Conservation (phyloP, 2,113 vertebrate species). For the Callithrix jacchus region DNA sequence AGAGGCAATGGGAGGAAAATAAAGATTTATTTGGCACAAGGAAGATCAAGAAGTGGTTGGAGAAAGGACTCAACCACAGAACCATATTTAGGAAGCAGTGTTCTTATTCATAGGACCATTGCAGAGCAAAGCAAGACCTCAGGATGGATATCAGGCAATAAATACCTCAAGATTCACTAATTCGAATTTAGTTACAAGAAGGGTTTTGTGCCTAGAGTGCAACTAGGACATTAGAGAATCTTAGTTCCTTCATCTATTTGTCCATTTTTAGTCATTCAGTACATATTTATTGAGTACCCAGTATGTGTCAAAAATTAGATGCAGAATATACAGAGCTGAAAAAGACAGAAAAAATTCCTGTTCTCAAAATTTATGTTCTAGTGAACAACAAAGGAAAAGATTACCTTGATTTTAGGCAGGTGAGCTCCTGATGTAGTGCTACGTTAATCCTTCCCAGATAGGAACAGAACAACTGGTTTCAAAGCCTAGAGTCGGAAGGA, state of each 20-base stretch:
- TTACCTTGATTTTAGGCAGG: neutral
- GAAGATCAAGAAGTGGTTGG: neutral
- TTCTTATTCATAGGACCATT: neutral
- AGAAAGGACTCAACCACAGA: neutral
- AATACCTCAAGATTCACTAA: neutral
- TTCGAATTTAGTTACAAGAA: constrained; percentile 3
- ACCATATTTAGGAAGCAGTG: neutral
- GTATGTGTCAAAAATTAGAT: neutral
- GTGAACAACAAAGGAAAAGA: neutral
- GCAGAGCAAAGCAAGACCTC: neutral
- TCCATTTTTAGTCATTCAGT: neutral
- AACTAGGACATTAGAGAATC: neutral
- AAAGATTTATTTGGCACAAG: neutral
- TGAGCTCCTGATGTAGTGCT: neutral
- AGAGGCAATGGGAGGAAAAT: neutral
- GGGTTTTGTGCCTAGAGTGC: neutral
- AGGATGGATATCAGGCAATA: neutral
- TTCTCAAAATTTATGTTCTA: constrained; percentile 10
- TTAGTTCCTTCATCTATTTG: neutral
- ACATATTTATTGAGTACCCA: neutral
- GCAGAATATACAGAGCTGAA: neutral
- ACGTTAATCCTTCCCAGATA: neutral
- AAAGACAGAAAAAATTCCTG: neutral
- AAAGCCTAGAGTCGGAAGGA: neutral
- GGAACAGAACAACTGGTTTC: neutral